A percentile compares a stretch with the other conserved stretches of the same genome.
These are phyloP conservation scores for Albula glossodonta DNA, from an alignment of 2,113 vertebrate species.

Conservation along the genomic window DNA sequence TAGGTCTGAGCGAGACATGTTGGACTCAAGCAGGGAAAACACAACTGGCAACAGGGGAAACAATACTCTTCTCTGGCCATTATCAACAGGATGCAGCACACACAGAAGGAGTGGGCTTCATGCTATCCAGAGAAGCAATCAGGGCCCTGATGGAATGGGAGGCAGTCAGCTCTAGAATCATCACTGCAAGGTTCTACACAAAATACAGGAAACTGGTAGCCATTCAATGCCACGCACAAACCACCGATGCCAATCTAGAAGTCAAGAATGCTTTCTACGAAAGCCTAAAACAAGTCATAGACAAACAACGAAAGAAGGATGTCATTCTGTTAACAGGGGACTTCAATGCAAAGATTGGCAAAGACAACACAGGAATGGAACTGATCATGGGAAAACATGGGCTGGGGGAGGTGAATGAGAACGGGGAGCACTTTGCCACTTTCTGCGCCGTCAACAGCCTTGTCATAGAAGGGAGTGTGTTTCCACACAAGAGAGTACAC, in stretches of 20 bases:
- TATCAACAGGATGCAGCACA: constrained; percentile 2
- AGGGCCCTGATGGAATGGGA: neutral
- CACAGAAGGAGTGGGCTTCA: constrained; percentile 11
- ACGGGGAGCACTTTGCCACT: neutral
- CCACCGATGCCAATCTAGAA: neutral
- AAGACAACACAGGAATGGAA: neutral
- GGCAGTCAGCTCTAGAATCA: neutral
- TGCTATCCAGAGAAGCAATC: neutral
- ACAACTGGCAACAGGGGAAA: constrained; percentile 4
- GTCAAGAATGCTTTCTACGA: neutral
- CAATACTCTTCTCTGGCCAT: constrained; percentile 1
- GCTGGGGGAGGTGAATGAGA: neutral
- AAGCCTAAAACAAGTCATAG: neutral
- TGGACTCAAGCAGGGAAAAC: neutral
- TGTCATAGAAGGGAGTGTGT: neutral
- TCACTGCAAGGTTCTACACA: neutral
- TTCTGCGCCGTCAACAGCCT: neutral
- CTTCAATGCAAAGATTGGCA: constrained; percentile 9
- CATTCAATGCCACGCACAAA: constrained; percentile 10
- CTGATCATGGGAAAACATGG: constrained; percentile 12
- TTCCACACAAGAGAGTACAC: neutral
- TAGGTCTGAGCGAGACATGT: constrained; percentile 2
- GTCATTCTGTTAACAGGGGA: neutral
- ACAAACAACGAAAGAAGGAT: neutral
- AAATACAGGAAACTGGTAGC: neutral